Evolutionary conservation across 2,113 vertebrate species (phyloP), one percentile per base, ranked within the genome.

Genomic region (Ibidorhyncha struthersii): DNA sequence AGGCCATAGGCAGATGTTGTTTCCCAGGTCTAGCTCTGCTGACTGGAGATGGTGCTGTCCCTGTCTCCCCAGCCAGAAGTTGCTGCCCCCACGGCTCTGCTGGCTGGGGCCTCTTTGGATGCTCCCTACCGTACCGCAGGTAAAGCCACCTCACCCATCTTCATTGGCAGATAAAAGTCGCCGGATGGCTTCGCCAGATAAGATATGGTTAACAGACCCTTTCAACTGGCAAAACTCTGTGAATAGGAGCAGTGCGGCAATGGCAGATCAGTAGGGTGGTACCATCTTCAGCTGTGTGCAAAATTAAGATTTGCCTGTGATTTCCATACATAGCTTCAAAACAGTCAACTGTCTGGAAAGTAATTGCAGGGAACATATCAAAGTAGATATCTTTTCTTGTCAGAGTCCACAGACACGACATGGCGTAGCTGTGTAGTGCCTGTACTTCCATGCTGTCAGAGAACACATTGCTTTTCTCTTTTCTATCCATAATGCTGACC

Each of bases 141-240:
- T 38, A 69, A 82, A 79, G 47, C 40, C 34, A 43, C 15, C 41
- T 79, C 49, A 38, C 8, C 17, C 32, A 6, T 53, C 43, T 49
- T 38, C 1, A 0, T 13, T 59, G 18, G 9, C 5, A 6, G 16
- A 12, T 59, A 25, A n/a, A 47, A 41, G 32, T 10, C 0, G 0
- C 43, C 40, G 29, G 1, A 52, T 61, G 66, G n/a, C 21, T 79
- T 81, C 49, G 7, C 21, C 70, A 25, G 20, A 4, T 15, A 63
- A 63, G 29, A 12, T 47, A 8, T 14, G 9, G 14, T 36, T 30
- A 89, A 41, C 50, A 67, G 17, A 38, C 2, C 3, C 14, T n/a
- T 63, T 85, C 66, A 49, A 0, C 4, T 8, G 23, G 29, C 18
- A 67, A 76, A 41, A 8, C 23, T 23, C 7, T 32, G 55, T 27